A percentile compares a stretch with the other conserved stretches of the same genome.
phyloP scores from a whole-genome alignment of 53 echinoderm and acorn worm species.

The Apostichopus leukothele region DNA sequence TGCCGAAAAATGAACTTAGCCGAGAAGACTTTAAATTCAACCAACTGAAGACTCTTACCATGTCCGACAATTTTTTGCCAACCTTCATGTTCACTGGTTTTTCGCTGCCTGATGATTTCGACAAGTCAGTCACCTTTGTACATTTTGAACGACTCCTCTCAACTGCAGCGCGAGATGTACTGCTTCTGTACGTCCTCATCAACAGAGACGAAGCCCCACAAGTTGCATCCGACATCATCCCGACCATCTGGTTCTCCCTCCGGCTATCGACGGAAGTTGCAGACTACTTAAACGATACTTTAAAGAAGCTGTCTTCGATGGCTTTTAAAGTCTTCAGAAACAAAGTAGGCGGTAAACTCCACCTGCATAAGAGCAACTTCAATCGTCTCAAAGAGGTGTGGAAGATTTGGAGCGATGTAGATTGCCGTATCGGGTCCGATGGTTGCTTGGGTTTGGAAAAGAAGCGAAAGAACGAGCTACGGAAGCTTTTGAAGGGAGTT shows the following conservation, averaged over 20 bases:
- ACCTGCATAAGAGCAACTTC: background rate
- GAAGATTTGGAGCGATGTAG: background rate
- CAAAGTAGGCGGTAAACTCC: background rate
- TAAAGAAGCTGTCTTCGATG: background rate
- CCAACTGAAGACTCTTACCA: constrained; percentile 7
- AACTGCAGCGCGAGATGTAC: constrained; percentile 10
- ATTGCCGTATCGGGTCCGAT: background rate
- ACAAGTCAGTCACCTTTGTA: background rate
- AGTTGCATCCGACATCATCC: background rate
- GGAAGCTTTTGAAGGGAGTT: background rate
- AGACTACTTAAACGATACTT: background rate
- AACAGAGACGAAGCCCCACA: background rate
- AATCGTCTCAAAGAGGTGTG: background rate
- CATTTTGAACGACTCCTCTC: background rate
- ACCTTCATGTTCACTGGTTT: constrained; percentile 8
- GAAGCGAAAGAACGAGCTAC: background rate
- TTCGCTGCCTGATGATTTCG: constrained; percentile 11
- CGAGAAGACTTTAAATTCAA: background rate
- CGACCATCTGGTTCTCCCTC: constrained; percentile 26
- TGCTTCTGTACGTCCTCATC: constrained; percentile 29
- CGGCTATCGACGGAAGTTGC: background rate
- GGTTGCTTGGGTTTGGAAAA: constrained; percentile 18
- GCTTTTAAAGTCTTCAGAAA: background rate
- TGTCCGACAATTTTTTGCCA: constrained; percentile 8
- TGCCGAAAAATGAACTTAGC: background rate